Conservation (phyloP, 2,888 invertebrate genomes). For the Ashinkailepas kermadecensis region DNA sequence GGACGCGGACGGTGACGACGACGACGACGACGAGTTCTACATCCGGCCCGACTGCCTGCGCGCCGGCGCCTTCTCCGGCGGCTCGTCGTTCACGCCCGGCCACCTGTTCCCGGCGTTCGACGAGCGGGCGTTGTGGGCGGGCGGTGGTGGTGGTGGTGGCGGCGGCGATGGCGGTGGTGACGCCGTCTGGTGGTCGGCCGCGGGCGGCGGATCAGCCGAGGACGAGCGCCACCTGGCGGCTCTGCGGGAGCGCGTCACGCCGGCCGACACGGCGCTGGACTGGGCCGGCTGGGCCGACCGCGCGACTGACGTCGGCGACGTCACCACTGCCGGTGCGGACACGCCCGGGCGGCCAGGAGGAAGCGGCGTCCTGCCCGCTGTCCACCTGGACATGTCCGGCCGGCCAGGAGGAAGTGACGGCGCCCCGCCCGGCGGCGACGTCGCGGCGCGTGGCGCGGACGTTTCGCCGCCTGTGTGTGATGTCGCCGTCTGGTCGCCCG, state of each 20-base stretch:
- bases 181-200: neutral
- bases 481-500: too few species aligned
- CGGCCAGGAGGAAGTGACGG: too few species aligned
- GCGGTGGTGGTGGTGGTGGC: neutral
- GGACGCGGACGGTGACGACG: conserved; percentile 25
- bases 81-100: conserved; percentile 32
- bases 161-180: neutral
- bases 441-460: too few species aligned
- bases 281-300: neutral
- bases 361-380: too few species aligned
- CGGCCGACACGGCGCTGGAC: neutral
- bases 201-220: neutral
- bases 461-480: too few species aligned
- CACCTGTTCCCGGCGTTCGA: conserved; percentile 29
- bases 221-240: neutral
- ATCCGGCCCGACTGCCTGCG: conserved; percentile 41
- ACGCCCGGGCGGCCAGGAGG: too few species aligned
- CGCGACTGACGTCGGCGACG: too few species aligned
- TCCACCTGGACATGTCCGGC: too few species aligned
- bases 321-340: too few species aligned
- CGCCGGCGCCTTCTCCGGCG: conserved; percentile 26
- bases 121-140: neutral
- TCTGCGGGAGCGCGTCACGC: neutral
- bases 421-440: too few species aligned
- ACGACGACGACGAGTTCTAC: conserved; percentile 59